These are phyloP conservation scores for Anoplius nigerrimus DNA, from an alignment of 2,888 invertebrate genomes.

Conservation along the genomic window DNA sequence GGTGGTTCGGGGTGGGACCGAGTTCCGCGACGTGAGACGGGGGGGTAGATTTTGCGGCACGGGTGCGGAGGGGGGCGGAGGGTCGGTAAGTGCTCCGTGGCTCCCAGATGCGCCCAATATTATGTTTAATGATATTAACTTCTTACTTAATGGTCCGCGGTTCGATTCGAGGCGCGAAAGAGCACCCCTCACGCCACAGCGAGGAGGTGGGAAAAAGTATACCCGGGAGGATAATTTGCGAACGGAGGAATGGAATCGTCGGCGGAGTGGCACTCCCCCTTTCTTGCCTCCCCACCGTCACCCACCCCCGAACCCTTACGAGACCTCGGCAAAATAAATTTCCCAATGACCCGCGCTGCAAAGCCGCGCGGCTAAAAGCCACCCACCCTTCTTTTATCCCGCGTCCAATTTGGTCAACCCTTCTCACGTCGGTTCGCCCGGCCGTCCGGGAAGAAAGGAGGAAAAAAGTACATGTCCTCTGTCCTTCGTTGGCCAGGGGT, in stretches of 20 bases:
- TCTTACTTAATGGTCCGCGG: conserved; percentile 75
- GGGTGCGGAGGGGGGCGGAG: conserved; percentile 43
- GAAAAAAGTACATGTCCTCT: no score
- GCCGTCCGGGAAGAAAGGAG: no score
- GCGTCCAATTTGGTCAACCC: background rate
- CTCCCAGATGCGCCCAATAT: conserved; percentile 76
- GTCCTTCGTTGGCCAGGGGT: no score
- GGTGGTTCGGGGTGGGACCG: conserved; percentile 37
- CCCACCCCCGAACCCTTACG: background rate
- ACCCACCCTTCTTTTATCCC: conserved; percentile 10
- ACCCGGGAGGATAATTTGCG: conserved; percentile 68
- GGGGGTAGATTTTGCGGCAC: conserved; percentile 40
- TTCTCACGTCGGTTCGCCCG: no score
- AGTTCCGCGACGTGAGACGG: conserved; percentile 36
- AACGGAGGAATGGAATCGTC: conserved; percentile 36
- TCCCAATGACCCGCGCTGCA: conserved; percentile 24
- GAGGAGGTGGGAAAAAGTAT: conserved; percentile 56
- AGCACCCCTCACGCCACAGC: conserved; percentile 34
- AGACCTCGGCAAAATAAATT: conserved; percentile 36
- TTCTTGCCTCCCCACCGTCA: conserved; percentile 25
- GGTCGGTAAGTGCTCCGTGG: conserved; percentile 73
- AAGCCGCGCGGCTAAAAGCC: conserved; percentile 35
- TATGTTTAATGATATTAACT: conserved; percentile 76
- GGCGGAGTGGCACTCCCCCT: no score
- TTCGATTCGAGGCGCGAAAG: conserved; percentile 74